Evolutionary conservation across 2,888 invertebrate genomes (phyloP), one percentile per base, ranked within the genome.

Genomic region (Tenthredo amoena): DNA sequence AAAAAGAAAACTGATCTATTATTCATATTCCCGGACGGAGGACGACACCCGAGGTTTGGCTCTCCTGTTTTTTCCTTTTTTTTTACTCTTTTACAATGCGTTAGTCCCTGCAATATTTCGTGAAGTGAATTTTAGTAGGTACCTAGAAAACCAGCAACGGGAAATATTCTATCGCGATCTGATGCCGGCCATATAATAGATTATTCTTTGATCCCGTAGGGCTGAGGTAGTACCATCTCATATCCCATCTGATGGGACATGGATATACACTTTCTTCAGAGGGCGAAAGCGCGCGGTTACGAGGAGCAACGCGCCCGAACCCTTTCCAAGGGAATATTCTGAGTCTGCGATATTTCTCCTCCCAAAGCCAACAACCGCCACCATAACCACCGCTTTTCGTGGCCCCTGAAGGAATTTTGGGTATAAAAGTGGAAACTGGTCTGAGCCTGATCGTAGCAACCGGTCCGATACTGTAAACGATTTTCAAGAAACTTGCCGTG

Each of bases 121-220:
- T 88, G 87, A 87, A 90, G 89, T 88, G 89, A 89, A 88, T 89
- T 88, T 89, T 84, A 85, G 87, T 87, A 88, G 87, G 88, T 87
- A 87, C 86, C 85, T 55, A 86, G 74, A 84, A 71, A 74, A 86
- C 81, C 58, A 40, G 62, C 62, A 68, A 77, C 83, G 50, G 84
- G 76, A 87, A 87, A 89, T 88, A 88, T 89, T 87, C 87, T 86
- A 87, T 85, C 86, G 87, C 82, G 81, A 87, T 85, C 85, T 87
- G 87, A 87, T 86, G 86, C 85, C 85, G 84, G 83, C 81, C 87
- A 47, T 85, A 86, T 88, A 87, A 89, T 87, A 87, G 86, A 89
- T 88, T 90, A 87, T 82, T 87, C 88, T 87, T 87, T 87, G 88
- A 86, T 88, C 88, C 87, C 86, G 86, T 85, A 84, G 86, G 77